A percentile compares a stretch with the other conserved stretches of the same genome.
Conservation (phyloP, 2,797 vertebrate species). For the Sandelia bainsii region DNA sequence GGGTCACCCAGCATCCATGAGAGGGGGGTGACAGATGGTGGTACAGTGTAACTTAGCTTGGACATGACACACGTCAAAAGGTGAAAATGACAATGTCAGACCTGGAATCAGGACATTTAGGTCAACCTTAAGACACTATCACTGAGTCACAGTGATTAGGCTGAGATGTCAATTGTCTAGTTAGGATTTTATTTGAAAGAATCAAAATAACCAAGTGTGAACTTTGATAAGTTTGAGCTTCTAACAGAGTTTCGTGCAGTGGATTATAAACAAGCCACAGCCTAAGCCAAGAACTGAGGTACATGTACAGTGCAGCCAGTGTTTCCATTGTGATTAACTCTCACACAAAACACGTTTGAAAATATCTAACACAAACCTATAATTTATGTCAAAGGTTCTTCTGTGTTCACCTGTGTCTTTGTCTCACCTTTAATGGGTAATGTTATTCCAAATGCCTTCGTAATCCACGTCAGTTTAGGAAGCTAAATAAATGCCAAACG, state of each 20-base stretch:
- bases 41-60: constrained; percentile 30
- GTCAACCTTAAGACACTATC: neutral
- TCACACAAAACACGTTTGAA: neutral
- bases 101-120: neutral
- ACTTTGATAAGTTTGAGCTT: neutral
- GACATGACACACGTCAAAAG: constrained; percentile 43
- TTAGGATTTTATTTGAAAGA: neutral
- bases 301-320: neutral
- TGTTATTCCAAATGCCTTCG: constrained; percentile 33
- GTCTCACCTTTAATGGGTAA: constrained; percentile 73
- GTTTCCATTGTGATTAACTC: neutral
- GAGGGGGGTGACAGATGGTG: constrained; percentile 77
- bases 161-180: neutral
- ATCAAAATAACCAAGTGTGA: neutral
- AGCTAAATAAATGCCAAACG: constrained; percentile 29
- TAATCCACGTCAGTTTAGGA: constrained; percentile 60
- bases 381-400: fast-evolving
- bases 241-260: no score
- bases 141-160: neutral
- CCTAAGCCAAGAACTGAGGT: no score
- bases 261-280: no score
- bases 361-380: neutral
- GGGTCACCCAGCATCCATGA: constrained; percentile 59
- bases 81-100: constrained; percentile 46
- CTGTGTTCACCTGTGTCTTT: neutral